A percentile compares a stretch with the other conserved stretches of the same genome.
Evolutionary conservation across 2,797 vertebrate species (phyloP).

Genomic region (Premnoplex brunnescens): DNA sequence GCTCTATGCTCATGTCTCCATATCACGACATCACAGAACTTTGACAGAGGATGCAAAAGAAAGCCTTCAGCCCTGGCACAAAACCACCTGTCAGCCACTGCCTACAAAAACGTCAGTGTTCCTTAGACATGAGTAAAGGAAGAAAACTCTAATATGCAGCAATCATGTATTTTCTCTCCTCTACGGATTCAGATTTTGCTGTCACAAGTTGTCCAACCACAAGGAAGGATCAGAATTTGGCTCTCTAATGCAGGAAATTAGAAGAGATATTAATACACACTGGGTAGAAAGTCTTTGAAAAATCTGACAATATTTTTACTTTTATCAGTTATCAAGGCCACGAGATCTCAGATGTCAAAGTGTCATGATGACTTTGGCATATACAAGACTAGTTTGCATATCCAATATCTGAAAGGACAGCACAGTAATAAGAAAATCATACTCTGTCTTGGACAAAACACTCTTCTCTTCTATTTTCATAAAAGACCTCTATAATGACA

Average conservation of each 20-base stretch:
- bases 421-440: background rate
- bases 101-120: background rate
- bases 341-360: background rate
- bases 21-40: background rate
- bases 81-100: background rate
- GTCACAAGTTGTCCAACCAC: background rate
- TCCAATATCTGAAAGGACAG: background rate
- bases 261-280: background rate
- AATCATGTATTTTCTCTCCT: background rate
- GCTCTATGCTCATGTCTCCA: background rate
- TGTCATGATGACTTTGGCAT: background rate
- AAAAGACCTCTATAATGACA: background rate
- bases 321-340: background rate
- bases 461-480: background rate
- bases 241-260: background rate
- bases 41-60: background rate
- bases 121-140: background rate
- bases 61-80: background rate
- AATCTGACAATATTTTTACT: background rate
- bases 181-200: background rate
- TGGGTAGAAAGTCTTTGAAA: background rate
- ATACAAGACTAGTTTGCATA: background rate
- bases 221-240: background rate
- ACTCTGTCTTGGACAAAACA: background rate
- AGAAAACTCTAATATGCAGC: background rate